Evolutionary conservation across 2,888 invertebrate genomes (phyloP).

Genomic region (Dendrolimus pini): DNA sequence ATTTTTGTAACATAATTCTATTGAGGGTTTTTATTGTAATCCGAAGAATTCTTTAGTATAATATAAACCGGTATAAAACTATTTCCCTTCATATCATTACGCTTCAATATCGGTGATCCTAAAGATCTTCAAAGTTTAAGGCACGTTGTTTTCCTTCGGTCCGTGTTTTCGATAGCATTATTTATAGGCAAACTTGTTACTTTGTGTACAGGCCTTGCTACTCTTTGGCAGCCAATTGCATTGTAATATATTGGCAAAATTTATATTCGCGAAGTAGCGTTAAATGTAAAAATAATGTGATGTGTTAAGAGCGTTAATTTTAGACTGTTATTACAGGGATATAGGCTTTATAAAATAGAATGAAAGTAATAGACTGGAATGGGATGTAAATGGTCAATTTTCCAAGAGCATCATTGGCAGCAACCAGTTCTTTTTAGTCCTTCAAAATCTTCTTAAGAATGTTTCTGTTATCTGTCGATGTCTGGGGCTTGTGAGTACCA

Average conservation of each 20-base stretch:
- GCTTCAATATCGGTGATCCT: not conserved
- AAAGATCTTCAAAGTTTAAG: constrained; percentile 15
- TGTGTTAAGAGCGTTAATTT: not conserved
- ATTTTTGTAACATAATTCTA: no score
- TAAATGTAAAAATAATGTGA: not conserved
- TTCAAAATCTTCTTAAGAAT: not conserved
- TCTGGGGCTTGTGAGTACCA: no score
- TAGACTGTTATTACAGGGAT: not conserved
- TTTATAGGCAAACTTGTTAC: constrained; percentile 43
- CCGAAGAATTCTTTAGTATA: no score
- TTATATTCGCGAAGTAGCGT: not conserved
- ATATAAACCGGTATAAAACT: no score
- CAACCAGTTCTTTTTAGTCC: not conserved
- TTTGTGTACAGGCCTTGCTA: constrained; percentile 13
- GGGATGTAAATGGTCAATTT: no score
- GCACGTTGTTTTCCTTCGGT: constrained; percentile 23
- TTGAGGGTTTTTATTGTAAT: no score
- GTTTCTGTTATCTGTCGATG: not conserved
- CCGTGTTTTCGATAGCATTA: constrained; percentile 33
- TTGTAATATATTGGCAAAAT: not conserved
- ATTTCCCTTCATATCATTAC: no score
- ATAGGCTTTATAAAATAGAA: not conserved
- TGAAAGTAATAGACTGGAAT: no score
- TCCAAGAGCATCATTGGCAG: no score
- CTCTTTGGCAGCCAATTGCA: not conserved